Percentiles rank a stretch among this genome's conserved stretches.
phyloP scores from a whole-genome alignment of 2,888 invertebrate genomes.

The Isoperla grammatica region DNA sequence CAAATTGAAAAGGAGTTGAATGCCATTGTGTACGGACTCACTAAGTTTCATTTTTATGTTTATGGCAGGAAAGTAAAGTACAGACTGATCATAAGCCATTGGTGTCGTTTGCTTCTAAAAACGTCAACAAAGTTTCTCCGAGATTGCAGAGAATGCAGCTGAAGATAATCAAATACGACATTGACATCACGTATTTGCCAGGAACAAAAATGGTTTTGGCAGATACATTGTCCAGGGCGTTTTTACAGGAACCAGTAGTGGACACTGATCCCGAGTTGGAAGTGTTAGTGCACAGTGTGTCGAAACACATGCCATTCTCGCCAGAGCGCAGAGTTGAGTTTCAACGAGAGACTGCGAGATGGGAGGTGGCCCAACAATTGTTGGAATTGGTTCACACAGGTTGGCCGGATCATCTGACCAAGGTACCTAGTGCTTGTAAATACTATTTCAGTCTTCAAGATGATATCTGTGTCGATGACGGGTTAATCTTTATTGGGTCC shows the following conservation, averaged over 20 bases:
- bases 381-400: too few species aligned
- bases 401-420: slow-evolving; percentile 20
- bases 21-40: slow-evolving; percentile 3
- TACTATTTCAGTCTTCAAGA: slow-evolving; percentile 24
- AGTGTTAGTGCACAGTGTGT: slow-evolving; percentile 17
- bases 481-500: slow-evolving; percentile 28
- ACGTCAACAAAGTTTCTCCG: background rate
- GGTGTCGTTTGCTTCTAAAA: background rate
- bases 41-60: slow-evolving; percentile 11
- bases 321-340: slow-evolving; percentile 15
- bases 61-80: slow-evolving; percentile 1
- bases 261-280: background rate
- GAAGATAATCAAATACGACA: background rate
- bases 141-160: background rate
- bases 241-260: background rate
- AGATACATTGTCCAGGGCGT: background rate
- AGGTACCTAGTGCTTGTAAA: slow-evolving; percentile 18
- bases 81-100: slow-evolving; percentile 16
- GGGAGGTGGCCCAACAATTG: background rate
- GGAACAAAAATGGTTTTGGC: background rate
- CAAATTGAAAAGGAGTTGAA: background rate
- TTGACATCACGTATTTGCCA: background rate
- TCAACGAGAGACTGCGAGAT: background rate
- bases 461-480: slow-evolving; percentile 26
- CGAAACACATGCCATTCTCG: slow-evolving; percentile 1